Evolutionary conservation across 2,113 vertebrate genomes (phyloP), one percentile per base, ranked within the genome.

Genomic region (Oenanthe melanoleuca): DNA sequence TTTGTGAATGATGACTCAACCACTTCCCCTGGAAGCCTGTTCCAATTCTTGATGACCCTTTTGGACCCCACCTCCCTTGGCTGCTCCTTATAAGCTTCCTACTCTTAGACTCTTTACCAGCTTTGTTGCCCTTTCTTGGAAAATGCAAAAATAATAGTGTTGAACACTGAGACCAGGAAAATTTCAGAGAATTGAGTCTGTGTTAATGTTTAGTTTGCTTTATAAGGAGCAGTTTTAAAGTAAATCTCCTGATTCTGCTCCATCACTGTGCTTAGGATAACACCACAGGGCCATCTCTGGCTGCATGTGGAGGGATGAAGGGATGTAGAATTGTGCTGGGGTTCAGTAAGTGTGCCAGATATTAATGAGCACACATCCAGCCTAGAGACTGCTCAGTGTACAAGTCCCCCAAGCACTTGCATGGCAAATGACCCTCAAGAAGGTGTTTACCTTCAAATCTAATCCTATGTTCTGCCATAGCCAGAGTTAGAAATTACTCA

Each of bases 101-200:
- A 28, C 5, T 40, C 25, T 31, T 31, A 40, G 7, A 64, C 21
- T 11, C 25, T 11, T 34, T 28, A 23, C 7, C 14, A 57, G 9
- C 6, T 71, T 64, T 49, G 17, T 22, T 56, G 7, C 8, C 29
- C 9, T 33, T 56, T 40, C 52, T 33, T 50, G 31, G 12, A 44
- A 70, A 65, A 26, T 31, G 9, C 5, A 19, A 50, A 49, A 57
- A 19, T 55, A 84, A 72, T 18, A 2, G 2, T 47, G 4, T 34
- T 83, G 19, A 59, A 61, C 19, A 40, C 19, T 7, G 6, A 44
- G 16, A 4, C 15, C 5, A 55, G 37, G 28, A 44, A 86, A 59
- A 83, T 19, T 13, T 23, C 33, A 44, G 16, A 45, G n/a, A 3
- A 9, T 6, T 22, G 16, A 2, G 1, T 50, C n/a, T 12, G 0